A percentile compares a stretch with the other conserved stretches of the same genome.
phyloP scores from a whole-genome alignment of 2,888 invertebrate species.

The Lingula anatina region DNA sequence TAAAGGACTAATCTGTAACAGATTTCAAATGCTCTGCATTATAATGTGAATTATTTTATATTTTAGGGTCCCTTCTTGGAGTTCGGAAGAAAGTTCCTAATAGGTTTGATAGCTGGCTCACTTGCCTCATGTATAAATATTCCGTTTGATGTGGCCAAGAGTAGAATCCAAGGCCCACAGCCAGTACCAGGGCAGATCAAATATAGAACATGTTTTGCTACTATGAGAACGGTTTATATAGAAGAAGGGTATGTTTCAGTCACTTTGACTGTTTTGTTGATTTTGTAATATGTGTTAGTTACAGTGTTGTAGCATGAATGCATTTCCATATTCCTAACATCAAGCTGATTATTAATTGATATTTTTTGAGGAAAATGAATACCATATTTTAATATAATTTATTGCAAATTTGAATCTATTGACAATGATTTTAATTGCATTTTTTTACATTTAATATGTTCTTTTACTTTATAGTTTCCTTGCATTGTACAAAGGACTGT shows the following conservation, averaged over 20 bases:
- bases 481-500: slow-evolving; percentile 85
- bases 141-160: slow-evolving; percentile 94
- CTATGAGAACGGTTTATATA: slow-evolving; percentile 69
- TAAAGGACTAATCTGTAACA: too few relatives aligned
- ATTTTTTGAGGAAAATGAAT: too few relatives aligned
- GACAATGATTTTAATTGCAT: slow-evolving; percentile 11
- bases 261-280: slow-evolving; percentile 5
- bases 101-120: slow-evolving; percentile 84
- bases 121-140: slow-evolving; percentile 84
- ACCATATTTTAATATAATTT: slow-evolving; percentile 1
- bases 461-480: slow-evolving; percentile 71
- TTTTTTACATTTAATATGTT: too few relatives aligned
- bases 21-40: too few relatives aligned
- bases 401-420: slow-evolving; percentile 7
- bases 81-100: slow-evolving; percentile 56
- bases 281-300: slow-evolving; percentile 9
- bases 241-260: slow-evolving; percentile 75
- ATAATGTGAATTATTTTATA: neutral
- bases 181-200: slow-evolving; percentile 68
- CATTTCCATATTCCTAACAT: neutral
- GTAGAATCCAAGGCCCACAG: slow-evolving; percentile 90
- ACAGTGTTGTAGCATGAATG: neutral
- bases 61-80: slow-evolving; percentile 40
- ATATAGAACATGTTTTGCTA: slow-evolving; percentile 70
- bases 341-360: neutral